These are phyloP conservation scores for Lasioglossum figueresi DNA, from an alignment of 2,888 invertebrate species.

Conservation along the genomic window DNA sequence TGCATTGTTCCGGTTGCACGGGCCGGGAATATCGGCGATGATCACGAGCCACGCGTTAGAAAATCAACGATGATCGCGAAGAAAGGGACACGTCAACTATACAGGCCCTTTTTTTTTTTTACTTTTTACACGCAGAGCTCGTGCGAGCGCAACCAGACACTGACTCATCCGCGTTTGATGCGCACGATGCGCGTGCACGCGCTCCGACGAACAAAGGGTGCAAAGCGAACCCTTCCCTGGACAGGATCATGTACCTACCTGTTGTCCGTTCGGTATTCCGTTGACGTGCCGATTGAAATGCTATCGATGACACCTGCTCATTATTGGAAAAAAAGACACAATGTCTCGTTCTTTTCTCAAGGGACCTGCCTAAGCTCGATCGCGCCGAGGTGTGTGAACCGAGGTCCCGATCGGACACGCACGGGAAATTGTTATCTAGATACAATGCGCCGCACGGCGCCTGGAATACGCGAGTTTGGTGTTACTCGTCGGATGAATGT, in stretches of 20 bases:
- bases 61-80: not conserved
- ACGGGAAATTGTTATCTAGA: not conserved
- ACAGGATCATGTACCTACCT: not conserved
- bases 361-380: not conserved
- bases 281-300: constrained; percentile 30
- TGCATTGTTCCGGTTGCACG: constrained; percentile 66
- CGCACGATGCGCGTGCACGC: constrained; percentile 24
- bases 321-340: constrained; percentile 7
- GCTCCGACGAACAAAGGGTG: constrained; percentile 36
- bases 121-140: not conserved
- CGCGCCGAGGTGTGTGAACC: not conserved
- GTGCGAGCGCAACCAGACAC: constrained; percentile 22
- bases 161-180: constrained; percentile 49
- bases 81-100: constrained; percentile 8
- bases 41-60: constrained; percentile 2
- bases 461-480: not conserved
- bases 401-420: not conserved
- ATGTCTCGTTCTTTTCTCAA: not conserved
- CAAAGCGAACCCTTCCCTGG: constrained; percentile 14
- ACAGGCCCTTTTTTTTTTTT: not conserved
- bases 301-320: constrained; percentile 33
- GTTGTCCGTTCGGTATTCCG: constrained; percentile 14
- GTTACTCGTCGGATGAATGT: not conserved
- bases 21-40: constrained; percentile 48
- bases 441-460: not conserved